A percentile compares a stretch with the other conserved stretches of the same genome.
phyloP scores from a whole-genome alignment of 2,113 vertebrate species.

The Gallinago jamesoni region DNA sequence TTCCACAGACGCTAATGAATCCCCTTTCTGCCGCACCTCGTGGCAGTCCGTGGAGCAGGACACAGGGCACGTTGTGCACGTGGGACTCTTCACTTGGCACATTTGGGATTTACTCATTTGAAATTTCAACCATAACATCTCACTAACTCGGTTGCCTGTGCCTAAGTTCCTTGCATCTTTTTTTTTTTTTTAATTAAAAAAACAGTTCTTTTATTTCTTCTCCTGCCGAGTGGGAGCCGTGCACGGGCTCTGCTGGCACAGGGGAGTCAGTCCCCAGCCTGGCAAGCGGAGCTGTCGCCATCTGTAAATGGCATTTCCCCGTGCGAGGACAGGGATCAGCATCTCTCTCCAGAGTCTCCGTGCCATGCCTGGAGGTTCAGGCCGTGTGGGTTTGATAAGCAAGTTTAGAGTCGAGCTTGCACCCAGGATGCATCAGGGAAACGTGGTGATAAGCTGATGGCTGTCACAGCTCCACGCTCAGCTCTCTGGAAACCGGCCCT shows the following conservation, averaged over 20 bases:
- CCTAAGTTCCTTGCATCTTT: neutral
- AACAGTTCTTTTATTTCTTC: neutral
- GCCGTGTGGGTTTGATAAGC: neutral
- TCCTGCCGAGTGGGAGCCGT: neutral
- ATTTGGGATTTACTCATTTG: neutral
- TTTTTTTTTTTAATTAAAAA: neutral
- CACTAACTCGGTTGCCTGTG: neutral
- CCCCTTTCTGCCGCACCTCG: neutral
- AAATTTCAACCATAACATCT: neutral
- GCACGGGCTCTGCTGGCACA: rapidly evolving
- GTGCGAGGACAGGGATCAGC: neutral
- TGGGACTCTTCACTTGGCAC: neutral
- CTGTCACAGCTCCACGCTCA: neutral
- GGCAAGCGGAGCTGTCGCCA: neutral
- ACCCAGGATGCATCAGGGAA: neutral
- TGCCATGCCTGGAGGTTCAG: neutral
- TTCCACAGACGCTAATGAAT: neutral
- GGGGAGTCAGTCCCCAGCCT: neutral
- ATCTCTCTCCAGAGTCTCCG: rapidly evolving
- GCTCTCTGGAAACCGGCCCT: neutral
- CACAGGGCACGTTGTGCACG: rapidly evolving
- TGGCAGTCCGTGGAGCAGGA: neutral
- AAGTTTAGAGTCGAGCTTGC: neutral
- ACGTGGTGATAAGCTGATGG: neutral
- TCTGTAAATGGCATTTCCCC: neutral